Conservation (phyloP, 2,797 vertebrate species). For the Sciurus vulgaris region DNA sequence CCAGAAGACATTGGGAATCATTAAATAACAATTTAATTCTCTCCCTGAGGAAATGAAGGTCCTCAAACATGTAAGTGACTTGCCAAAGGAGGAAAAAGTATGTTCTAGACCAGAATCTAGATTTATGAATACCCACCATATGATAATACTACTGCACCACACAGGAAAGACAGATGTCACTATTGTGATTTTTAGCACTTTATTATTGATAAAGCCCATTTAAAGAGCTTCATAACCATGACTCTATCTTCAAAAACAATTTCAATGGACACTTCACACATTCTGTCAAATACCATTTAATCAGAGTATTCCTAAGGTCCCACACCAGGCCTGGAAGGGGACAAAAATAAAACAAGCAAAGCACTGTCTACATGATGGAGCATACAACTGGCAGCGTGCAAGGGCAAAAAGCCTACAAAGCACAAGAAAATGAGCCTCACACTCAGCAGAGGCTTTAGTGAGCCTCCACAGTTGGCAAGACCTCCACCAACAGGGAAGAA, state of each 20-base stretch:
- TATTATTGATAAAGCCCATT: background rate
- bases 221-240: background rate
- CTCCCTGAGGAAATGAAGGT: background rate
- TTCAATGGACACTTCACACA: background rate
- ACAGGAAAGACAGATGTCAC: background rate
- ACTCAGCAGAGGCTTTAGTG: rapidly evolving
- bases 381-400: rapidly evolving
- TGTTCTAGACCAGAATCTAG: background rate
- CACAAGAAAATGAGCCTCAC: background rate
- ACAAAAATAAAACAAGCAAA: background rate
- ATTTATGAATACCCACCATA: background rate
- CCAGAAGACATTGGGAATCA: background rate
- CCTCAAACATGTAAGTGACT: background rate
- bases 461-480: rapidly evolving
- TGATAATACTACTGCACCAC: rapidly evolving
- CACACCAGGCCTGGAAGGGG: background rate
- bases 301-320: background rate
- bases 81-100: background rate
- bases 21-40: background rate
- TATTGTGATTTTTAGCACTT: background rate
- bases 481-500: background rate
- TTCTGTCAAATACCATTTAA: background rate
- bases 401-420: background rate
- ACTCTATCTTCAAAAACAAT: background rate
- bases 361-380: rapidly evolving